Evolutionary conservation across 1,140 invertebrate species (phyloP).

Genomic region (Saxidomus purpurata): DNA sequence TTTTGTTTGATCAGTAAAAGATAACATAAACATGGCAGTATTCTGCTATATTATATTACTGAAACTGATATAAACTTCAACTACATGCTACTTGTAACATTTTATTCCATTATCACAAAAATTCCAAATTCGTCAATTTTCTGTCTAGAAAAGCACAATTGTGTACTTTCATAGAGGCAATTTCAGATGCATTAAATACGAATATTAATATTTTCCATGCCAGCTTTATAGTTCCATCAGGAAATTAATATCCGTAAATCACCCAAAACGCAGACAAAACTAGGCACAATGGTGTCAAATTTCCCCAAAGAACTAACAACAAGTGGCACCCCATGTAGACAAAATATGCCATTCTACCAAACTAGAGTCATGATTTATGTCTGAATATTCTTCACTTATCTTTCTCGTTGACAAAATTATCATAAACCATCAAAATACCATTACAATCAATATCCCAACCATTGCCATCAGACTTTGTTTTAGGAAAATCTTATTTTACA

Average conservation of each 20-base stretch:
- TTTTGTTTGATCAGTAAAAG: no score
- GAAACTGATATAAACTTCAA: no score
- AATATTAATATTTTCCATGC: conserved; percentile 8
- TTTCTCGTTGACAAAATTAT: conserved; percentile 16
- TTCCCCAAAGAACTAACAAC: conserved; percentile 20
- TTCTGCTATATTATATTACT: no score
- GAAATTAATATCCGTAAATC: conserved; percentile 51
- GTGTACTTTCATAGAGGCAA: conserved; percentile 14
- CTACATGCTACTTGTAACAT: no score
- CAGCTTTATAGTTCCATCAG: conserved; percentile 20
- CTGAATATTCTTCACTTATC: not conserved
- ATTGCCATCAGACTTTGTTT: not conserved
- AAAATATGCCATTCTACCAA: conserved; percentile 13
- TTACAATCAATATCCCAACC: conserved; percentile 18
- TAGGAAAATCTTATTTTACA: not conserved
- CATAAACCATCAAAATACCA: conserved; percentile 36
- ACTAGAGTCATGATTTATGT: conserved; percentile 22
- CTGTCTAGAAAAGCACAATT: conserved; percentile 1
- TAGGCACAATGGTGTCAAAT: conserved; percentile 13
- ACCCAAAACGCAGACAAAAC: conserved; percentile 28
- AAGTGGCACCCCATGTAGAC: conserved; percentile 38
- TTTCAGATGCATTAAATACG: conserved; percentile 1
- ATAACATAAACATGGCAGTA: no score
- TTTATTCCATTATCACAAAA: not conserved
- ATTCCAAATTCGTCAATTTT: not conserved